These are phyloP conservation scores for Progne subis DNA, from an alignment of 2,113 vertebrate species.

Conservation along the genomic window DNA sequence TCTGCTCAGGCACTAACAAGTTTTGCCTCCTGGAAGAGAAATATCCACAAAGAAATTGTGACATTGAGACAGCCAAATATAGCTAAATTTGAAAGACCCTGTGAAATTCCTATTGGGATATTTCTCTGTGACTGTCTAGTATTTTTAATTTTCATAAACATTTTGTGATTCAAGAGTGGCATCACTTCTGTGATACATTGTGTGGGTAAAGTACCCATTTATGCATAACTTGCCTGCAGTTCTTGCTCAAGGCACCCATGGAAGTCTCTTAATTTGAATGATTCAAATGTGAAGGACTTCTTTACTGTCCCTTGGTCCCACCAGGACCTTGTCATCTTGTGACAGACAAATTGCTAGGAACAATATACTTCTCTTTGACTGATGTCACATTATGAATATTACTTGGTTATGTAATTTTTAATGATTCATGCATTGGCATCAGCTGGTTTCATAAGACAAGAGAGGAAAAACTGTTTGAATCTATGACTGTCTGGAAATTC, in stretches of 20 bases:
- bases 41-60: background rate
- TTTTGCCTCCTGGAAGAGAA: background rate
- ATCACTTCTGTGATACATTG: background rate
- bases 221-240: background rate
- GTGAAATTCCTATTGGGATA: background rate
- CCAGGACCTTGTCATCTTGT: background rate
- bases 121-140: background rate
- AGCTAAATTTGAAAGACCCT: background rate
- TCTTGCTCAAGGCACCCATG: background rate
- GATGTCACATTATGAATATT: background rate
- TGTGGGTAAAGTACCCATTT: no score
- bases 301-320: background rate
- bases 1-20: background rate
- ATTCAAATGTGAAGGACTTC: background rate
- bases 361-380: background rate
- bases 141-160: background rate
- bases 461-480: background rate
- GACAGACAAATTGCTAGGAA: background rate
- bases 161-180: background rate
- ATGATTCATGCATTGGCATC: background rate
- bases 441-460: background rate
- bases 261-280: background rate
- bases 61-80: background rate
- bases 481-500: background rate
- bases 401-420: background rate